These are phyloP conservation scores for Cotesia congregata DNA, from an alignment of 2,888 invertebrate genomes.

Conservation along the genomic window DNA sequence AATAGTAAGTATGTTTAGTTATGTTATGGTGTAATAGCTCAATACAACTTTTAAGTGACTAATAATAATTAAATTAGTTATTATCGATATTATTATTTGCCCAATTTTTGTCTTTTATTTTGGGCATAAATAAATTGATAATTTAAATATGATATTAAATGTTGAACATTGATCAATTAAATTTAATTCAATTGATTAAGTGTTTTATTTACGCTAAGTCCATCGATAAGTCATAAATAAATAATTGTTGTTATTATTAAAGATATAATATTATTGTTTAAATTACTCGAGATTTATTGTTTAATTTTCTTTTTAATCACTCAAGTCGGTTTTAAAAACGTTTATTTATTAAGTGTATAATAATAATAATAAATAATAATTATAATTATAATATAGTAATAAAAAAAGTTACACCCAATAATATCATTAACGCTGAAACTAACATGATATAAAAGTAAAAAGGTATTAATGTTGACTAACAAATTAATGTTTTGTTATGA, in stretches of 20 bases:
- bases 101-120: slow-evolving; percentile 1
- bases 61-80: too few species aligned
- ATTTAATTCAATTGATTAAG: not conserved
- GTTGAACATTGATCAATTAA: not conserved
- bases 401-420: slow-evolving; percentile 32
- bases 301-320: not conserved
- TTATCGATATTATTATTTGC: not conserved
- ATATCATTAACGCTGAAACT: slow-evolving; percentile 17
- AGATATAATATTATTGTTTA: slow-evolving; percentile 11
- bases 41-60: slow-evolving; percentile 5
- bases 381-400: not conserved
- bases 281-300: not conserved
- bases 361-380: slow-evolving; percentile 45
- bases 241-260: slow-evolving; percentile 2
- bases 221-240: not conserved
- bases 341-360: slow-evolving; percentile 56
- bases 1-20: not conserved
- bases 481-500: slow-evolving; percentile 46
- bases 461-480: slow-evolving; percentile 56
- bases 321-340: slow-evolving; percentile 20
- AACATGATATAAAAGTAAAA: slow-evolving; percentile 23
- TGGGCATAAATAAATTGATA: not conserved
- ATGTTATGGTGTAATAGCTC: not conserved
- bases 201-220: not conserved
- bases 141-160: not conserved